Evolutionary conservation across 2,797 vertebrate species (phyloP).

Genomic region (Erethizon dorsatum): DNA sequence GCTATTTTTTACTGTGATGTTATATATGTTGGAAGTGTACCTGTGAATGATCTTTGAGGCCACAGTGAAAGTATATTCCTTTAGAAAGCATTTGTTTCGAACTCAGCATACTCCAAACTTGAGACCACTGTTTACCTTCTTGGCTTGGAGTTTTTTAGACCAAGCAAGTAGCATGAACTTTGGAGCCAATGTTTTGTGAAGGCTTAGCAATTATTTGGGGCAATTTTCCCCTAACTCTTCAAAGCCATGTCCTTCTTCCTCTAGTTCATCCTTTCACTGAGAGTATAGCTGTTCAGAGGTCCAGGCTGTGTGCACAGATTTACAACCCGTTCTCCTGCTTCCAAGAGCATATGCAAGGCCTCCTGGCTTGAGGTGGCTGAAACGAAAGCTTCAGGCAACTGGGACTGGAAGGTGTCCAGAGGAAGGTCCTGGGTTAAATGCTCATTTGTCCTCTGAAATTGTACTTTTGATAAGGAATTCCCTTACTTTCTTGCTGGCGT

Average conservation of each 20-base stretch:
- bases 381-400: not conserved
- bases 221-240: not conserved
- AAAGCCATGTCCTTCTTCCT: not conserved
- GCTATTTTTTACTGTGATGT: not conserved
- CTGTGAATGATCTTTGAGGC: not conserved
- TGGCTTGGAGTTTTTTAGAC: not conserved
- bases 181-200: not conserved
- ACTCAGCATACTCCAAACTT: not conserved
- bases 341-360: not conserved
- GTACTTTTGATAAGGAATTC: not conserved
- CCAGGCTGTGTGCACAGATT: not conserved
- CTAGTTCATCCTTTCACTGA: not conserved
- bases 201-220: not conserved
- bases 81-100: not conserved
- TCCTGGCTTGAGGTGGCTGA: not conserved
- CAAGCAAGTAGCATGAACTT: not conserved
- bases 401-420: not conserved
- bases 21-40: not conserved
- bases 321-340: not conserved
- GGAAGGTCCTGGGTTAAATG: not conserved
- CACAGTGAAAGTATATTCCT: not conserved
- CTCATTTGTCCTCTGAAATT: not conserved
- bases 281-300: not conserved
- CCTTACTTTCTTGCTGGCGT: constrained; percentile 1
- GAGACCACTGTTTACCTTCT: not conserved